Conservation (phyloP, 2,797 vertebrate genomes). For the Phalloptychus januarius region DNA sequence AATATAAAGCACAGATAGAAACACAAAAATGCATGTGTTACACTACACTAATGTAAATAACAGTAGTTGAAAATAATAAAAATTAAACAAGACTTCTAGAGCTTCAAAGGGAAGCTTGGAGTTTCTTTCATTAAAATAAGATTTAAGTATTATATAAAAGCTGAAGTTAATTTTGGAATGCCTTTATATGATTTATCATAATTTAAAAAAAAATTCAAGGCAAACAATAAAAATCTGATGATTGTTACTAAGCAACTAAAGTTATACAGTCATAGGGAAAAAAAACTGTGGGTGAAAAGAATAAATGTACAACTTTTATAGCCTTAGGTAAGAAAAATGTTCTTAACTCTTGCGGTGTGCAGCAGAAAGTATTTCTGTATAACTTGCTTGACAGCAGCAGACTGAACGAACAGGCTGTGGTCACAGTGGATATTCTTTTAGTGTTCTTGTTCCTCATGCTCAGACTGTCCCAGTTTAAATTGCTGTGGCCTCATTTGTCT, state of each 20-base stretch:
- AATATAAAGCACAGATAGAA: neutral
- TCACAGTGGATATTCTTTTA: neutral
- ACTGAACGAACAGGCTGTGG: neutral
- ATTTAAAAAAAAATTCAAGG: neutral
- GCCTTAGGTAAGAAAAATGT: neutral
- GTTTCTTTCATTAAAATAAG: neutral
- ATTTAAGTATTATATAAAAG: neutral
- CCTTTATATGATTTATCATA: too few species aligned
- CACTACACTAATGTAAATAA: neutral
- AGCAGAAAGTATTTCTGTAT: neutral
- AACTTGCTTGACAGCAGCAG: neutral
- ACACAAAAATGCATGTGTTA: neutral
- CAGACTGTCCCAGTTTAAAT: neutral
- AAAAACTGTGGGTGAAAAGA: neutral
- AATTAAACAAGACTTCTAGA: neutral
- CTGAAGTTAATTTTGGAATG: too few species aligned
- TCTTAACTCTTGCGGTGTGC: neutral
- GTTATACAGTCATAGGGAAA: neutral
- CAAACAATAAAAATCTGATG: neutral
- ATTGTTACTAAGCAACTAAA: neutral
- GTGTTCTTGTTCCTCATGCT: slow-evolving; percentile 2
- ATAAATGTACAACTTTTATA: neutral
- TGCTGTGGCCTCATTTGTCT: slow-evolving; percentile 1
- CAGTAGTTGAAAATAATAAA: too few species aligned
- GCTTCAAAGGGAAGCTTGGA: neutral